phyloP scores from a whole-genome alignment of 2,888 invertebrate species.

The Dascillus cervinus region DNA sequence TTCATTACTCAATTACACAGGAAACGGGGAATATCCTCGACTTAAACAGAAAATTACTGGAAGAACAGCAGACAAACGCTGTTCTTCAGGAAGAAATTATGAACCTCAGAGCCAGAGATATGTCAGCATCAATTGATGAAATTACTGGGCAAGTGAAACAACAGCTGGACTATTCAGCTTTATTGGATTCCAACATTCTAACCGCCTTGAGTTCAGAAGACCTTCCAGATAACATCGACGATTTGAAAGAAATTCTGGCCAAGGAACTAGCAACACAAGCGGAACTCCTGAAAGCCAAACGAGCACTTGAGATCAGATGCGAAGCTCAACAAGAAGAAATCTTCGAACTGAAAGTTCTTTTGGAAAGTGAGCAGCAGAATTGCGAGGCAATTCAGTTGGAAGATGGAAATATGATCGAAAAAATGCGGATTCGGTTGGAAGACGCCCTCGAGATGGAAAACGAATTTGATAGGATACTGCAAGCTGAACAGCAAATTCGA shows the following conservation, averaged over 20 bases:
- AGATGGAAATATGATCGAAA: constrained; percentile 59
- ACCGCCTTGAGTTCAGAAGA: constrained; percentile 39
- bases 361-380: constrained; percentile 52
- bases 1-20: too few species aligned
- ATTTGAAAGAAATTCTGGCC: constrained; percentile 39
- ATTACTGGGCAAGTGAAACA: constrained; percentile 50
- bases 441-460: constrained; percentile 56
- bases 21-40: constrained; percentile 53
- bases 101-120: constrained; percentile 27
- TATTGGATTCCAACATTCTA: constrained; percentile 51
- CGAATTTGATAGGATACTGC: constrained; percentile 53
- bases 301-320: constrained; percentile 42
- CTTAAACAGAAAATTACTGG: constrained; percentile 49
- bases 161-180: constrained; percentile 53
- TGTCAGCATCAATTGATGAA: constrained; percentile 42
- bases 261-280: constrained; percentile 46
- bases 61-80: constrained; percentile 44
- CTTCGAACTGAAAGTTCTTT: constrained; percentile 48
- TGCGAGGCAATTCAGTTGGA: constrained; percentile 52
- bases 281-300: constrained; percentile 46
- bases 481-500: constrained; percentile 46
- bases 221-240: constrained; percentile 11
- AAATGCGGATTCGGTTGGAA: constrained; percentile 57
- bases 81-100: constrained; percentile 36
- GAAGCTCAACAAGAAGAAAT: constrained; percentile 48